Evolutionary conservation across 2,797 vertebrate species (phyloP).

Genomic region (Rousettus madagascariensis): DNA sequence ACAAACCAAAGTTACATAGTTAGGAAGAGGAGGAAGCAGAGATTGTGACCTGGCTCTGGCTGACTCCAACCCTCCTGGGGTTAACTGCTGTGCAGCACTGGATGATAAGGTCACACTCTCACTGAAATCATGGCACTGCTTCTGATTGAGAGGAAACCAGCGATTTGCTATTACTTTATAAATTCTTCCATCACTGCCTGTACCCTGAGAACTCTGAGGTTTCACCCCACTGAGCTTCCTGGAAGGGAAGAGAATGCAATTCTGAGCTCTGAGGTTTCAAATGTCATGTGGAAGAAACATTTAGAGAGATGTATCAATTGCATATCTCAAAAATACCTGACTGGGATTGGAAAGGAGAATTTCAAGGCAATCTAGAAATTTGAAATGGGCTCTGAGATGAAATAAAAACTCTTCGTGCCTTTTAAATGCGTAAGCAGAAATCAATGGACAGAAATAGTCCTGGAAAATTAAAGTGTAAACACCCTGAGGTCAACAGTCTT

Average conservation of each 20-base stretch:
- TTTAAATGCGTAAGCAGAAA: conserved; percentile 11
- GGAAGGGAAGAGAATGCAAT: background rate
- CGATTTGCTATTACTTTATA: background rate
- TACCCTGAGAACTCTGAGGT: background rate
- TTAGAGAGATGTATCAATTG: conserved; percentile 22
- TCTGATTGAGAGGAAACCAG: background rate
- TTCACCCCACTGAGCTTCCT: background rate
- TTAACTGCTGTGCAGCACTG: background rate
- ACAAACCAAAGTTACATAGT: background rate
- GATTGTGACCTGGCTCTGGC: background rate
- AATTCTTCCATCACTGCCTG: background rate
- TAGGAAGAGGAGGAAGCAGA: background rate
- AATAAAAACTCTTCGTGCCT: background rate
- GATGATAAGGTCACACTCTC: background rate
- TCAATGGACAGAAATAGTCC: background rate
- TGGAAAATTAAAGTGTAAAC: conserved; percentile 19
- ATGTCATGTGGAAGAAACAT: background rate
- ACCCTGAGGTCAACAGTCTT: background rate
- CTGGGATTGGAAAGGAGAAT: background rate
- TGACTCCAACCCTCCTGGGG: background rate
- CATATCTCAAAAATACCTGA: conserved; percentile 13
- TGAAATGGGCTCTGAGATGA: background rate
- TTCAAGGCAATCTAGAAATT: background rate
- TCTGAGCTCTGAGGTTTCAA: background rate
- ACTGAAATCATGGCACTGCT: background rate